Evolutionary conservation across 1,140 invertebrate genomes (phyloP), one percentile per base, ranked within the genome.

Genomic region (Wasmannia auropunctata): DNA sequence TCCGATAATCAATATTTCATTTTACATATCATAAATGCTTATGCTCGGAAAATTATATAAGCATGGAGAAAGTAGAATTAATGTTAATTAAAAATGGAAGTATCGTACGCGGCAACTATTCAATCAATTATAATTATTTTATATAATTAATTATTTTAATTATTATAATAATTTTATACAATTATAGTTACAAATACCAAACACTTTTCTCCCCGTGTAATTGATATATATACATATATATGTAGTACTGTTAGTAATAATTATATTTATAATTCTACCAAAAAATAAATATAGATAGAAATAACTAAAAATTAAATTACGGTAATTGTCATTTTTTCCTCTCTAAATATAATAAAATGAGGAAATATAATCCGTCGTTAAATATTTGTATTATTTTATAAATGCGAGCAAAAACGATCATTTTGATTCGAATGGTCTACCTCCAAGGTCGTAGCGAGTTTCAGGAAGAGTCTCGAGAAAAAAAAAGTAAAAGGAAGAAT

Each of bases 371-470:
- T 60, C 40, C 37, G 37, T 43, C 11, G 16, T 80, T 54, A 69
- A 80, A 40, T 69, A 69, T 69, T 80, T 40, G 10, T 40, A 11
- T n/a, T n/a, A 6, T 3, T 19, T 22, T 34, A n/a, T 28, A 25
- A 16, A 69, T 10, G 37, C 46, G n/a, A 79, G 2, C 16, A 49
- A 54, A 49, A 31, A 51, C 79, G 7, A 28, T 46, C 37, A 10
- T 54, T 40, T 80, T n/a, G 40, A 43, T 60, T 58, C 7, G 40
- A 74, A n/a, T 46, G 22, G 11, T 74, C 19, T 58, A 19, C 5
- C 28, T 22, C 56, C 80, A 90, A 91, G 87, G 87, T 62, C 77
- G 65, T 37, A 8, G 37, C 83, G 56, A 60, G 76, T 67, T 43
- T 37, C 62, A 86, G 67, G 86, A 86, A 87, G 62, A 84, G 28